Evolutionary conservation across 2,888 invertebrate species (phyloP).

Genomic region (Coelogynopora nodosa): DNA sequence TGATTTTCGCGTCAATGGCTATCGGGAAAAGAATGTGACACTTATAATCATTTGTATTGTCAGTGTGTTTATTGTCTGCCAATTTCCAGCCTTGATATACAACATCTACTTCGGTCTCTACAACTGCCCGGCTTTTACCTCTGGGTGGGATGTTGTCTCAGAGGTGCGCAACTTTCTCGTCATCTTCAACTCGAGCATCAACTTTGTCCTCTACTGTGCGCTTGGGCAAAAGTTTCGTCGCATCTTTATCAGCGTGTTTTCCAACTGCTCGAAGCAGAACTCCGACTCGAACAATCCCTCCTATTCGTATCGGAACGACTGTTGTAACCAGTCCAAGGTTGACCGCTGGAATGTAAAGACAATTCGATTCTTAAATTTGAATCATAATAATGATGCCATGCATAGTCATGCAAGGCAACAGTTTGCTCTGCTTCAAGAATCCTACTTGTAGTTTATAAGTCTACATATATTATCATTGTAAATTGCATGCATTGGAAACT

Average conservation of each 20-base stretch:
- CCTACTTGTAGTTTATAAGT: too few species aligned
- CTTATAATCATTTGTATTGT: slow-evolving; percentile 23
- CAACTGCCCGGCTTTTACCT: not conserved
- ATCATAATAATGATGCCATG: too few species aligned
- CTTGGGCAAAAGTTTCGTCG: slow-evolving; percentile 85
- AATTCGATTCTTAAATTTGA: too few species aligned
- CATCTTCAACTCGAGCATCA: slow-evolving; percentile 88
- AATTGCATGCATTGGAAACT: too few species aligned
- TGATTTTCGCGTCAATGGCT: not conserved
- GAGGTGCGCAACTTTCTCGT: slow-evolving; percentile 76
- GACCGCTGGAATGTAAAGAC: too few species aligned
- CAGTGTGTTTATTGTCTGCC: slow-evolving; percentile 23
- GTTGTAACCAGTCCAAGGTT: not conserved
- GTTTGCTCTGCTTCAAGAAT: too few species aligned
- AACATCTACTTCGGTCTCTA: slow-evolving; percentile 21
- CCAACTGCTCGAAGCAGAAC: not conserved
- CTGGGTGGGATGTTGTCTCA: slow-evolving; percentile 26
- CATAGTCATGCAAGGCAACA: too few species aligned
- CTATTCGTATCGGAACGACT: not conserved
- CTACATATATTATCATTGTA: too few species aligned
- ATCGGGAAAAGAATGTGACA: slow-evolving; percentile 30
- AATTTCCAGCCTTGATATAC: slow-evolving; percentile 37
- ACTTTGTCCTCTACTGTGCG: slow-evolving; percentile 90
- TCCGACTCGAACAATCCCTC: not conserved
- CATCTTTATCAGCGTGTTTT: slow-evolving; percentile 38